A percentile compares a stretch with the other conserved stretches of the same genome.
phyloP scores from a whole-genome alignment of 2,797 vertebrate species.

The Sebastiscus albofasciatus region DNA sequence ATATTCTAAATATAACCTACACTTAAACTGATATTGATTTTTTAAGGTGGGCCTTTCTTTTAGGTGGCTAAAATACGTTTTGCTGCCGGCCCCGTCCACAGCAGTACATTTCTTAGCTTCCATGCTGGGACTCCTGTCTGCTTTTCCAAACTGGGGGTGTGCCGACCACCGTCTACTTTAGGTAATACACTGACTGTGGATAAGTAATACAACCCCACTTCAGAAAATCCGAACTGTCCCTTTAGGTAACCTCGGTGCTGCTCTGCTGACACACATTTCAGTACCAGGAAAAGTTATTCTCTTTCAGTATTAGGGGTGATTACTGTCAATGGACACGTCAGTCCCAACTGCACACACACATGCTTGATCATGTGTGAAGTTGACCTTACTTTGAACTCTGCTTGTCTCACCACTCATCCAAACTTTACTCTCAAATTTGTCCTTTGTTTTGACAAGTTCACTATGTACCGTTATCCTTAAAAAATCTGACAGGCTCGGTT shows the following conservation, averaged over 20 bases:
- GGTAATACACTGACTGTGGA: too few relatives aligned
- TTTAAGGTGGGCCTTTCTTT: too few relatives aligned
- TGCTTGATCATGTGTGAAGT: not conserved
- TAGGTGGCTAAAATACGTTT: too few relatives aligned
- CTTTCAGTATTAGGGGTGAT: not conserved
- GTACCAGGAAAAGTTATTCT: not conserved
- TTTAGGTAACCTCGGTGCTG: not conserved
- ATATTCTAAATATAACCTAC: too few relatives aligned
- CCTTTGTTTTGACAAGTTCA: slow-evolving; percentile 17
- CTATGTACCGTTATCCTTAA: not conserved
- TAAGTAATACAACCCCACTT: too few relatives aligned
- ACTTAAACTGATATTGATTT: too few relatives aligned
- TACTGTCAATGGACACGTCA: not conserved
- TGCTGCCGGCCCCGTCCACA: too few relatives aligned
- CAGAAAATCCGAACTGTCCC: not conserved
- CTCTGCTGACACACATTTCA: not conserved
- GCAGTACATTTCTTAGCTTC: too few relatives aligned
- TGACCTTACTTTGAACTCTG: slow-evolving; percentile 9
- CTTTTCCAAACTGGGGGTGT: too few relatives aligned
- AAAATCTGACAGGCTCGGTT: slow-evolving; percentile 1
- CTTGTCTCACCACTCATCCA: not conserved
- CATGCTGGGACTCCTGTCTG: too few relatives aligned
- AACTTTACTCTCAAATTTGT: not conserved
- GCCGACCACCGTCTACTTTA: too few relatives aligned
- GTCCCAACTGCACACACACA: not conserved